Conservation (phyloP, 1,140 invertebrate genomes). For the Euwallacea fornicatus region DNA sequence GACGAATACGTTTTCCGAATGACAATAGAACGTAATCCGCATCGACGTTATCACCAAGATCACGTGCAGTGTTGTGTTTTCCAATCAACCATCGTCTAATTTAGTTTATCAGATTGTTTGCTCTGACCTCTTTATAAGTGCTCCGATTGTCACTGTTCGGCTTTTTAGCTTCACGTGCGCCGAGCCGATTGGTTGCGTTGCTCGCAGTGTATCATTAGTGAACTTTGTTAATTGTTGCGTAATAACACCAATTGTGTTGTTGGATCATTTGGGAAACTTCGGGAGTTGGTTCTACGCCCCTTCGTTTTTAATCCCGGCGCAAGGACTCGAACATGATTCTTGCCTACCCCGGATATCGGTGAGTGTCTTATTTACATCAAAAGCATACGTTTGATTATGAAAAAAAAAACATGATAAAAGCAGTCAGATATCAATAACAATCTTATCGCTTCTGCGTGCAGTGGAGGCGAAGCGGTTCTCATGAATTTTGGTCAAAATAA, state of each 20-base stretch:
- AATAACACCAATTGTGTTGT: not conserved
- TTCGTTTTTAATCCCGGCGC: not conserved
- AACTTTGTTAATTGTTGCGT: too few relatives aligned
- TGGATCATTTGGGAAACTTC: not conserved
- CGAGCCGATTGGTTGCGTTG: not conserved
- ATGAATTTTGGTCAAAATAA: too few relatives aligned
- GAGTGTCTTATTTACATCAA: not conserved
- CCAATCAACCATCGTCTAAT: not conserved
- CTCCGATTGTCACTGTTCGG: not conserved
- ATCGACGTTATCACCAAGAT: not conserved
- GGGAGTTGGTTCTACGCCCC: not conserved
- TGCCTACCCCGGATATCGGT: slow-evolving; percentile 12
- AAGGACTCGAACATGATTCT: slow-evolving; percentile 11
- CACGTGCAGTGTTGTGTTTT: slow-evolving; percentile 11
- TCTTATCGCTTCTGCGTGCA: not conserved
- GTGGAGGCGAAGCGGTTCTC: too few relatives aligned
- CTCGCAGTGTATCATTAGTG: not conserved
- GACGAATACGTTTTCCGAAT: not conserved
- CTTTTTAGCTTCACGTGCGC: not conserved
- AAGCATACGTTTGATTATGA: not conserved
- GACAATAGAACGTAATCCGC: slow-evolving; percentile 12
- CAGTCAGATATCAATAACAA: not conserved
- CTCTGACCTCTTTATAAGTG: slow-evolving; percentile 1
- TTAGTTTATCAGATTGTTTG: not conserved
- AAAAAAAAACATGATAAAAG: not conserved